A percentile compares a stretch with the other conserved stretches of the same genome.
These are phyloP conservation scores for Agrilus biguttatus DNA, from an alignment of 2,888 invertebrate genomes.

Conservation along the genomic window DNA sequence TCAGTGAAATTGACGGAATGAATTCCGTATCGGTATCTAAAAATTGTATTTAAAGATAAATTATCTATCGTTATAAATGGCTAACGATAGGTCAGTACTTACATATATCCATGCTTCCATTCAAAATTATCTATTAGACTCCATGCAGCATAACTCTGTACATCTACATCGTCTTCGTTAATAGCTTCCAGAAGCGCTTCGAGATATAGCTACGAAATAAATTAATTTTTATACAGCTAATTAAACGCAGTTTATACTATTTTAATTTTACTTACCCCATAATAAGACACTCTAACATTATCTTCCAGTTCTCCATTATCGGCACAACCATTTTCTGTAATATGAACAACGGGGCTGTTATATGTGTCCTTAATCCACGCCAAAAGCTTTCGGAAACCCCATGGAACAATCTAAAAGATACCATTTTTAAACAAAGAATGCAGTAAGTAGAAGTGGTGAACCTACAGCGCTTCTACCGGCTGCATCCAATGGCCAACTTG, in stretches of 20 bases:
- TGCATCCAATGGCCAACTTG: constrained; percentile 36
- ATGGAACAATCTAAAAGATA: constrained; percentile 34
- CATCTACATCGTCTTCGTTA: constrained; percentile 29
- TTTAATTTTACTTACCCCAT: constrained; percentile 5
- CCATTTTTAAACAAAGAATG: no score
- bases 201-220: constrained; percentile 14
- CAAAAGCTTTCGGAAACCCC: constrained; percentile 40
- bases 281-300: constrained; percentile 30
- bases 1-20: constrained; percentile 49
- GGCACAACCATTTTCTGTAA: constrained; percentile 45
- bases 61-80: no score
- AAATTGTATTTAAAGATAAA: constrained; percentile 11
- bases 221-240: no score
- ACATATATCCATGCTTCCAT: constrained; percentile 40
- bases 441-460: no score
- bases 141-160: constrained; percentile 44
- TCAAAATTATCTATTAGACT: constrained; percentile 49
- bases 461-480: constrained; percentile 12
- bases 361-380: constrained; percentile 27
- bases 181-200: constrained; percentile 15
- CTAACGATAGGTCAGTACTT: constrained; percentile 10
- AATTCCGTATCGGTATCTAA: constrained; percentile 49
- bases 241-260: no score
- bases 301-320: constrained; percentile 33
- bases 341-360: constrained; percentile 37